phyloP scores from a whole-genome alignment of 2,113 vertebrate genomes.

The Glaucidium brasilianum region DNA sequence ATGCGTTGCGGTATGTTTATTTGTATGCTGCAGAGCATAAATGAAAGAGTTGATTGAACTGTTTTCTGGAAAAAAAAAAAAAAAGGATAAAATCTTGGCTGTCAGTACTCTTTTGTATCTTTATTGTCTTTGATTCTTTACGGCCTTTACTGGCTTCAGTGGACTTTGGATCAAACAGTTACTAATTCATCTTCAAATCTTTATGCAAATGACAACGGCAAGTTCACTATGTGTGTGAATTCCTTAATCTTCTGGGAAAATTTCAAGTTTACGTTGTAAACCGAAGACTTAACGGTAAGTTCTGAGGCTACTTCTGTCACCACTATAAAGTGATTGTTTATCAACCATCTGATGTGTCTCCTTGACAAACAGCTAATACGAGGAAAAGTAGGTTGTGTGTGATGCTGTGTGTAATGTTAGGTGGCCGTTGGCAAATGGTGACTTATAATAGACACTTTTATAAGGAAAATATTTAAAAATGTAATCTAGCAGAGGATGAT shows the following conservation, averaged over 20 bases:
- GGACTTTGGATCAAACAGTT: constrained; percentile 4
- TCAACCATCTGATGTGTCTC: neutral
- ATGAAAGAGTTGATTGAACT: neutral
- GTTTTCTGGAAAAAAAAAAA: neutral
- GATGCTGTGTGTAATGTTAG: neutral
- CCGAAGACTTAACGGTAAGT: neutral
- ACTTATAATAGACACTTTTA: neutral
- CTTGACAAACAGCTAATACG: neutral
- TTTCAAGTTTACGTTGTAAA: neutral
- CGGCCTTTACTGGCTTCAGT: neutral
- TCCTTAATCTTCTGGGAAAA: constrained; percentile 18
- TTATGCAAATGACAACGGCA: neutral
- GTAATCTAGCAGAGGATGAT: neutral
- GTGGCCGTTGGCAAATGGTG: neutral
- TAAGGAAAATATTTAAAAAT: neutral
- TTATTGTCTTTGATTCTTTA: constrained; percentile 24
- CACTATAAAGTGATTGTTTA: neutral
- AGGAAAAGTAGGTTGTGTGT: neutral
- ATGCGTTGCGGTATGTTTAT: neutral
- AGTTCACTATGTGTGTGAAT: neutral
- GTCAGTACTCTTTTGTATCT: neutral
- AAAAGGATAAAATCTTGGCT: neutral
- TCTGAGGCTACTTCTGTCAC: neutral
- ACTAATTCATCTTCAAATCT: constrained; percentile 13
- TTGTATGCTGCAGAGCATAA: neutral